A percentile compares a stretch with the other conserved stretches of the same genome.
Conservation (phyloP, 2,113 vertebrate genomes). For the Tenrec ecaudatus region DNA sequence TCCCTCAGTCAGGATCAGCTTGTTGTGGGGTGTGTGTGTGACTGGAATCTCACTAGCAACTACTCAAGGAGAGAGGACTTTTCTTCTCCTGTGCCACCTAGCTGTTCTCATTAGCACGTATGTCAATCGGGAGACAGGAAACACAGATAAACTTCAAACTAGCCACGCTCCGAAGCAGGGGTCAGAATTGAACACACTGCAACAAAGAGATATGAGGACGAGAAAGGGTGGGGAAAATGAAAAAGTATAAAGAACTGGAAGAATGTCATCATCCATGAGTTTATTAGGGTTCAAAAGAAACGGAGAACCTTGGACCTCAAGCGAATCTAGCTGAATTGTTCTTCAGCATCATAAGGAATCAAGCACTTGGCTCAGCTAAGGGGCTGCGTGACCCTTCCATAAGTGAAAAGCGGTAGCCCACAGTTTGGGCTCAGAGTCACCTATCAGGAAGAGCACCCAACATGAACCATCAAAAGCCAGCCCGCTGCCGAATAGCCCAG, state of each 20-base stretch:
- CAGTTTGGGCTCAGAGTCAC: background rate
- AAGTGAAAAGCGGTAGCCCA: background rate
- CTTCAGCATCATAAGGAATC: background rate
- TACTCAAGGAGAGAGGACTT: background rate
- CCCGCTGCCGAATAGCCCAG: background rate
- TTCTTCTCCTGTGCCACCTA: background rate
- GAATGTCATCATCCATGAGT: too few species aligned
- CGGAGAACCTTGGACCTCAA: background rate
- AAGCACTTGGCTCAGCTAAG: constrained; percentile 35
- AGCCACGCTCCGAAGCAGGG: constrained; percentile 1
- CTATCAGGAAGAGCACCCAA: background rate
- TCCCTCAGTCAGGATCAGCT: too few species aligned
- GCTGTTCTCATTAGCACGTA: background rate
- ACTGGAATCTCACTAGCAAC: background rate
- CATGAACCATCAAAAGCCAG: background rate
- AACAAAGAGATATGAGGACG: background rate
- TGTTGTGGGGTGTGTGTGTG: too few species aligned
- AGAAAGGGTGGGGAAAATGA: background rate
- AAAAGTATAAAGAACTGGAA: background rate
- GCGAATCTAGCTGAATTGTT: too few species aligned
- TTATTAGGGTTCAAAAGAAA: background rate
- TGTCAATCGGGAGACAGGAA: background rate
- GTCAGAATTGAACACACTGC: background rate
- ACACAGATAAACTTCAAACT: constrained; percentile 2
- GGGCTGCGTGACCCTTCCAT: background rate